Percentiles rank a stretch among this genome's conserved stretches.
phyloP scores from a whole-genome alignment of 2,113 vertebrate species.

The Nycticebus coucang region DNA sequence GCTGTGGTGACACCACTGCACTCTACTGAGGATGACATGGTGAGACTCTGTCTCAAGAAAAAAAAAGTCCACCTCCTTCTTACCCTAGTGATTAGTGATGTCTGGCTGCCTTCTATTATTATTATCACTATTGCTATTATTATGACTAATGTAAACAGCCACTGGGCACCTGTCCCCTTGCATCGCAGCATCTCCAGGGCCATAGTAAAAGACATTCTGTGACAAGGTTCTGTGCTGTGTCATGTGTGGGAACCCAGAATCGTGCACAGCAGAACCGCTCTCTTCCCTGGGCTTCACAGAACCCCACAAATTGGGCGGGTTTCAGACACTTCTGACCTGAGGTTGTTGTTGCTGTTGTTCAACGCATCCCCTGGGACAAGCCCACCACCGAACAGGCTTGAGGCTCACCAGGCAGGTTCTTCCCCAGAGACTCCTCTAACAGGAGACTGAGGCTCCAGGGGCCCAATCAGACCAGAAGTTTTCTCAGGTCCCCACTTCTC shows the following conservation, averaged over 20 bases:
- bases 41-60: too few species aligned
- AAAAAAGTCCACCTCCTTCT: neutral
- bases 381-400: neutral
- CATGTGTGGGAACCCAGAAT: neutral
- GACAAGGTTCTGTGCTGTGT: neutral
- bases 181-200: neutral
- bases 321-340: fast-evolving
- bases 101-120: neutral
- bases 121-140: too few species aligned
- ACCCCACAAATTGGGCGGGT: too few species aligned
- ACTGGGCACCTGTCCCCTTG: neutral
- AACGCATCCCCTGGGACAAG: fast-evolving
- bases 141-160: neutral
- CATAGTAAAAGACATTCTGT: neutral
- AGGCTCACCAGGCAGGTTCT: neutral
- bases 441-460: neutral
- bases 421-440: too few species aligned
- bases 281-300: neutral
- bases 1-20: too few species aligned
- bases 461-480: neutral
- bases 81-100: neutral
- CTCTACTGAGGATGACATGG: too few species aligned
- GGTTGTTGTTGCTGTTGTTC: neutral
- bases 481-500: neutral
- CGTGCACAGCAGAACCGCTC: neutral